Evolutionary conservation across 2,888 invertebrate genomes (phyloP), one percentile per base, ranked within the genome.

Genomic region (Lordiphosa andalusiaca): DNA sequence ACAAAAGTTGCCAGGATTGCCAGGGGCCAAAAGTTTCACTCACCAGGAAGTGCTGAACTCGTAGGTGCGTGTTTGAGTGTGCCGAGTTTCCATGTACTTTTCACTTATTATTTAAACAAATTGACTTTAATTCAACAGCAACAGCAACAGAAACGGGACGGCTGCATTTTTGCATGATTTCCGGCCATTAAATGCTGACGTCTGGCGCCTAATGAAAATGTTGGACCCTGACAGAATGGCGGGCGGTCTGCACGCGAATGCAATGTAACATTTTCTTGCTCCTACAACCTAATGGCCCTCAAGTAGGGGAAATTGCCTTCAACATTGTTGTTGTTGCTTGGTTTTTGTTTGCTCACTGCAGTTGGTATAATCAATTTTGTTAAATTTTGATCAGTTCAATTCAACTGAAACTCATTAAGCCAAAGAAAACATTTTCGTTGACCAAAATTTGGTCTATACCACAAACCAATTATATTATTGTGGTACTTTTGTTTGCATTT

Each of bases 41-140:
- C 16, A 46, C 21, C 21, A 49, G 44, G 47, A 38, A 33, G 30
- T 49, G 41, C 42, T 36, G 37, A 33, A 25, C 7, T 10, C 16
- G 6, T 3, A 25, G 13, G 30, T 10, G 5, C 6, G 36, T 19
- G 47, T 52, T 13, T 39, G 42, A 23, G 36, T 63, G 30, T 60
- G 16, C 12, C 10, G 19, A 19, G 30, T 33, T 46, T 39, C 35
- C 48, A 25, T 50, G 58, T 63, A 41, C 50, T 36, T 51, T 55
- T 52, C 40, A 49, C 63, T 73, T 72, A 70, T 80, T 70, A 75
- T 63, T 65, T 61, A 72, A 78, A 66, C 76, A 83, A 77, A 77
- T 77, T 82, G 75, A 67, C 80, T 75, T 75, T 66, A 64, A 69
- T 84, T 70, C 54, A 52, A 54, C 50, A 40, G 57, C 58, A 56